Evolutionary conservation across 2,888 invertebrate species (phyloP).

Genomic region (Zaprionus obscuricornis): DNA sequence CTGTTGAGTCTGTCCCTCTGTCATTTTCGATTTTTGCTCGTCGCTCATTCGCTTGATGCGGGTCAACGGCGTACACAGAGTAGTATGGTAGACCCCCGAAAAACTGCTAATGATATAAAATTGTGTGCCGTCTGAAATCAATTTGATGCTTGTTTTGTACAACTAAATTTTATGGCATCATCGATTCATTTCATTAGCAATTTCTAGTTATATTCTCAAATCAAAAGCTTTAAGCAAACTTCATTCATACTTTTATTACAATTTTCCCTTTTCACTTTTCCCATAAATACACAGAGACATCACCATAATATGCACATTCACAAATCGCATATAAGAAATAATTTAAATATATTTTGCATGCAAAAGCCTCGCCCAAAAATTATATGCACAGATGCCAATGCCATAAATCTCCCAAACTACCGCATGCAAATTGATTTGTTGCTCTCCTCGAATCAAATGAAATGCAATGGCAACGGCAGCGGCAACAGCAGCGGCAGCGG

Average conservation of each 20-base stretch:
- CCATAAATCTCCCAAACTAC: constrained; percentile 62
- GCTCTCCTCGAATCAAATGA: constrained; percentile 64
- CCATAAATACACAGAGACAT: too few species aligned
- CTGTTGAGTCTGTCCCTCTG: too few species aligned
- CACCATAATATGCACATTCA: neutral
- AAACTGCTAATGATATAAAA: constrained; percentile 37
- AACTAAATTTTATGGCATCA: constrained; percentile 5
- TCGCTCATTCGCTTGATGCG: constrained; percentile 50
- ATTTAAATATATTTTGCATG: constrained; percentile 37
- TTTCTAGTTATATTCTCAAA: too few species aligned
- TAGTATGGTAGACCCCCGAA: constrained; percentile 1
- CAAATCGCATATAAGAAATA: constrained; percentile 25
- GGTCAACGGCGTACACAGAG: constrained; percentile 33
- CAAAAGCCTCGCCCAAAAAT: constrained; percentile 35
- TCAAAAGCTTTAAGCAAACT: too few species aligned
- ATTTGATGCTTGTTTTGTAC: constrained; percentile 22
- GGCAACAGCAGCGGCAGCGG: too few species aligned
- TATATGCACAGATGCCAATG: constrained; percentile 41
- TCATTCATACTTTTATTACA: too few species aligned
- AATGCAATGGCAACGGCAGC: constrained; percentile 31
- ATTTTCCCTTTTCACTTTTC: too few species aligned
- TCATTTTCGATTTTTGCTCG: too few species aligned
- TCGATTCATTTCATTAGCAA: neutral
- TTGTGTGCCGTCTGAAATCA: constrained; percentile 37
- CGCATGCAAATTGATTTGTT: constrained; percentile 75